phyloP scores from a whole-genome alignment of 2,888 invertebrate genomes.

The Villa cingulata region DNA sequence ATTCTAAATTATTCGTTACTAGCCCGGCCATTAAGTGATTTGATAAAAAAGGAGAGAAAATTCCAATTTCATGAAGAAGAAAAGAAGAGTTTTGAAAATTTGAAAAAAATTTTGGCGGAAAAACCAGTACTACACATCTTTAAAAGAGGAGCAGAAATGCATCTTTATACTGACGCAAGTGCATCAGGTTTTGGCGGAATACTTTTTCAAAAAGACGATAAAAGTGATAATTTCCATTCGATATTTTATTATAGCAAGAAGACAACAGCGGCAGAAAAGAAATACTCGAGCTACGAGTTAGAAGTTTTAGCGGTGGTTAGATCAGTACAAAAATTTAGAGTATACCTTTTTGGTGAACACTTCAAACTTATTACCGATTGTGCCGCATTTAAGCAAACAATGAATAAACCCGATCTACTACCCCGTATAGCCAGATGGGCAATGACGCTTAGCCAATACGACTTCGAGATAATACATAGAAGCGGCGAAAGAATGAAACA shows the following conservation, averaged over 20 bases:
- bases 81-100: no score
- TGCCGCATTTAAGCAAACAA: slow-evolving; percentile 12
- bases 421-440: slow-evolving; percentile 14
- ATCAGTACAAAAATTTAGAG: background rate
- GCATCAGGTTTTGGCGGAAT: slow-evolving; percentile 18
- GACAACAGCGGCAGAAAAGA: background rate
- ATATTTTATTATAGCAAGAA: slow-evolving; percentile 6
- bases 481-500: slow-evolving; percentile 14
- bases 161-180: slow-evolving; percentile 22
- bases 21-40: slow-evolving; percentile 3
- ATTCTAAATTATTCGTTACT: background rate
- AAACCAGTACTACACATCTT: slow-evolving; percentile 20
- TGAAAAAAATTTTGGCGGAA: slow-evolving; percentile 6
- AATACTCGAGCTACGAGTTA: slow-evolving; percentile 4
- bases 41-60: background rate
- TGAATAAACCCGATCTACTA: slow-evolving; percentile 12
- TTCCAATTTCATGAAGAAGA: slow-evolving; percentile 17
- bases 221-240: slow-evolving; percentile 5
- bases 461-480: slow-evolving; percentile 16
- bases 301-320: slow-evolving; percentile 8
- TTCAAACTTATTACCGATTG: slow-evolving; percentile 15
- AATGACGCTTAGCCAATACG: slow-evolving; percentile 16
- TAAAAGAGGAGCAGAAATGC: slow-evolving; percentile 15
- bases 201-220: slow-evolving; percentile 13
- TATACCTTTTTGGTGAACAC: slow-evolving; percentile 8